Percentiles rank a stretch among this genome's conserved stretches.
Conservation (phyloP, 2,797 vertebrate genomes). For the Lepus oiostolus region DNA sequence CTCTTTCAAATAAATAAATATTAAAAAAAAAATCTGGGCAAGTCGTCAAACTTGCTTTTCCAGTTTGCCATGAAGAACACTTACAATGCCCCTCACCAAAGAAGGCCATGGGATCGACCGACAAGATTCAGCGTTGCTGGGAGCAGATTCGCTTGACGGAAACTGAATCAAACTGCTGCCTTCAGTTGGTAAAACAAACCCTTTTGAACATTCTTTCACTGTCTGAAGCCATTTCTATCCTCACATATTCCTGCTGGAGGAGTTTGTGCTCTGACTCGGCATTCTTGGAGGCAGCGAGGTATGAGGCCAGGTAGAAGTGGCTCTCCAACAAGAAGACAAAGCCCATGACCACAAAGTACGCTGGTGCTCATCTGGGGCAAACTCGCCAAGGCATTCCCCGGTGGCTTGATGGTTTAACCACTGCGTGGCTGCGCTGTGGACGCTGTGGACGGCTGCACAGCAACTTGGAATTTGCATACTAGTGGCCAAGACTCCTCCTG, state of each 20-base stretch:
- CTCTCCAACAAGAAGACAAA: slow-evolving; percentile 29
- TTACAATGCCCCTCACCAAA: not conserved
- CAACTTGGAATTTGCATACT: not conserved
- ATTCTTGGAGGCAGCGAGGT: not conserved
- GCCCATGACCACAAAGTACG: not conserved
- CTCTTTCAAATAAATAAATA: too few species aligned
- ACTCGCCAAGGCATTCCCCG: not conserved
- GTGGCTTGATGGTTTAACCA: not conserved
- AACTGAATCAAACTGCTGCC: slow-evolving; percentile 12
- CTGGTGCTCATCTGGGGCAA: slow-evolving; percentile 10
- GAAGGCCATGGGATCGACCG: not conserved
- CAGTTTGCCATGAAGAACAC: not conserved
- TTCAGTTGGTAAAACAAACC: slow-evolving; percentile 17
- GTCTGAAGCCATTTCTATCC: not conserved
- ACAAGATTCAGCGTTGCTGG: not conserved
- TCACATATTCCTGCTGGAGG: slow-evolving; percentile 26
- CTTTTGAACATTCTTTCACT: not conserved
- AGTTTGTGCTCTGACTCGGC: slow-evolving; percentile 44
- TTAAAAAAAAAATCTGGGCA: not conserved
- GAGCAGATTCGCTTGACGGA: slow-evolving; percentile 6
- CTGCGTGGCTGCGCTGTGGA: not conserved
- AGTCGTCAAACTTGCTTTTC: not conserved
- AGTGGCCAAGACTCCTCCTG: not conserved
- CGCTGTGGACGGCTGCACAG: not conserved
- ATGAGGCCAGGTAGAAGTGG: slow-evolving; percentile 1